A percentile compares a stretch with the other conserved stretches of the same genome.
These are phyloP conservation scores for Himantopus leucocephalus DNA, from an alignment of 2,113 vertebrate species.

Conservation along the genomic window DNA sequence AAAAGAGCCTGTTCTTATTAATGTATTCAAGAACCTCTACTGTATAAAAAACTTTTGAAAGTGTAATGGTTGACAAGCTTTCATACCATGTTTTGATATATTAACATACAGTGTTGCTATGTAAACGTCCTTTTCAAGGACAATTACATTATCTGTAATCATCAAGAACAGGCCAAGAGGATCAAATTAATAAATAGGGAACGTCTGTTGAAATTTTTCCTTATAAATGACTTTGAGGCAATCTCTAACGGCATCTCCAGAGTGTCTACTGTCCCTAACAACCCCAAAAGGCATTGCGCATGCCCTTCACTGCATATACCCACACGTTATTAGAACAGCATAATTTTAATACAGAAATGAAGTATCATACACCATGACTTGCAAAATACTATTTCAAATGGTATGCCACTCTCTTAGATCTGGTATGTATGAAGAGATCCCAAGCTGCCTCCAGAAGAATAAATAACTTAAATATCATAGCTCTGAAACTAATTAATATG, in stretches of 20 bases:
- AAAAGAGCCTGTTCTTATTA: neutral
- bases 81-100: neutral
- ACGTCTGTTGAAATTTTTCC: neutral
- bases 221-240: neutral
- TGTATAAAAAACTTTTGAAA: neutral
- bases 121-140: neutral
- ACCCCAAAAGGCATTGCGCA: neutral
- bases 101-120: neutral
- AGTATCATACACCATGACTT: neutral
- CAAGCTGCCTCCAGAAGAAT: neutral
- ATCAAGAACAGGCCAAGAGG: neutral
- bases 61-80: neutral
- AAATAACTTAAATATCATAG: neutral
- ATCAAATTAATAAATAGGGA: neutral
- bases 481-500: neutral
- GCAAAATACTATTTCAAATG: neutral
- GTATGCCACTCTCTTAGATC: neutral
- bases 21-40: neutral
- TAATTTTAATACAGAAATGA: neutral
- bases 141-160: neutral
- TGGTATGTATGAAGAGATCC: neutral
- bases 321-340: neutral
- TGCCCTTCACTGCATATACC: neutral
- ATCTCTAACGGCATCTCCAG: neutral
- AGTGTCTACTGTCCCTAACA: neutral